Evolutionary conservation across 1,140 invertebrate genomes (phyloP), one percentile per base, ranked within the genome.

Genomic region (Drosophila burlai): DNA sequence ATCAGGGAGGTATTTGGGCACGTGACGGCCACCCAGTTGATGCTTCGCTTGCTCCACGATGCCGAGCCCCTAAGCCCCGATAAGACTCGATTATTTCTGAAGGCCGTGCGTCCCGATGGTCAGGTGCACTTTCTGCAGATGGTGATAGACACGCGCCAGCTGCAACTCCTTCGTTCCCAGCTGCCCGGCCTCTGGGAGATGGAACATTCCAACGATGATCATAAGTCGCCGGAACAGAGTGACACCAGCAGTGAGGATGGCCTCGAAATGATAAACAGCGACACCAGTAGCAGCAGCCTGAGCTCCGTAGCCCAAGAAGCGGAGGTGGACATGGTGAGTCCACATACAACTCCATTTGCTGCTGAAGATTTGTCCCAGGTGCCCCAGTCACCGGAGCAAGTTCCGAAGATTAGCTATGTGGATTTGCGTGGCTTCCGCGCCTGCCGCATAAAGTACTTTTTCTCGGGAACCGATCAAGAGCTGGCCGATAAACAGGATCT

Each of bases 31-130:
- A 49, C 82, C 10, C 81, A 84, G 18, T 4, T 84, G 1, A 65
- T 84, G 77, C 18, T 84, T 9, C 77, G 83, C 10, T 31, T 84
- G 16, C 13, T 84, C 31, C 50, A 81, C 18, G 46, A 84, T 26
- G 55, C 55, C 11, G 50, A 73, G 13, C 71, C 65, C 24, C 31
- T 55, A 1, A 59, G 34, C 34, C 9, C n/a, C 16, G 61, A 79
- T 2, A 71, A 55, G 36, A 47, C 65, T 2, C 66, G 72, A 0
- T 11, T 84, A 0, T 62, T 81, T 9, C 43, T 84, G n/a, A 84
- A 65, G 57, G 47, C 76, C 13, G 26, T 77, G 18, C 77, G 77
- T 11, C 66, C 76, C 8, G 81, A 84, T 61, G 81, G 81, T 0
- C 81, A 84, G 43, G 11, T 73, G 43, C 72, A 81, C 9, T 68